These are phyloP conservation scores for Neoascia interrupta DNA, from an alignment of 2,888 invertebrate genomes.

Conservation along the genomic window DNA sequence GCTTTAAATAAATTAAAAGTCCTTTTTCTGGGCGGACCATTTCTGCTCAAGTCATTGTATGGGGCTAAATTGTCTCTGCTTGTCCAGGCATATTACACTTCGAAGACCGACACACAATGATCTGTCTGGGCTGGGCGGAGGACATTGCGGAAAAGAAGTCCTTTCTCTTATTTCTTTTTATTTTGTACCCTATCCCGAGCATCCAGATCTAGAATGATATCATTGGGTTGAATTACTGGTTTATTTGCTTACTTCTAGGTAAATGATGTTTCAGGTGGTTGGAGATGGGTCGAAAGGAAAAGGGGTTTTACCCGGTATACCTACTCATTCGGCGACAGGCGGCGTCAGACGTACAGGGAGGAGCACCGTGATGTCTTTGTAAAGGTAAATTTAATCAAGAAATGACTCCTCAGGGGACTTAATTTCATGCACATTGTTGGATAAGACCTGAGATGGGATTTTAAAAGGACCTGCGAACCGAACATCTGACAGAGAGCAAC, in stretches of 20 bases:
- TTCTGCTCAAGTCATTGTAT: slow-evolving; percentile 38
- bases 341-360: neutral
- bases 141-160: slow-evolving; percentile 2
- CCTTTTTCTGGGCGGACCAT: slow-evolving; percentile 42
- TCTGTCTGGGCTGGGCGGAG: too few relatives aligned
- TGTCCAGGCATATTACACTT: too few relatives aligned
- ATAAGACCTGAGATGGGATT: slow-evolving; percentile 23
- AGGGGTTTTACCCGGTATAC: neutral
- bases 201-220: slow-evolving; percentile 1
- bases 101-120: slow-evolving; percentile 1
- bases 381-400: slow-evolving; percentile 67
- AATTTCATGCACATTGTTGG: slow-evolving; percentile 53
- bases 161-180: neutral
- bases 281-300: neutral
- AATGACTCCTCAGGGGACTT: slow-evolving; percentile 64
- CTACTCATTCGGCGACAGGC: slow-evolving; percentile 15
- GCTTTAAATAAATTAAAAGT: slow-evolving; percentile 57
- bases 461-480: slow-evolving; percentile 40
- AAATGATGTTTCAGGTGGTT: slow-evolving; percentile 42
- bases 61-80: too few relatives aligned
- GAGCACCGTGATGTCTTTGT: slow-evolving; percentile 54
- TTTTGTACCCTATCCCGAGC: neutral
- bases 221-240: slow-evolving; percentile 24
- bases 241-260: slow-evolving; percentile 63
- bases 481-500: slow-evolving; percentile 8